Conservation (phyloP, 2,797 vertebrate species). For the Setipinna tenuifilis region DNA sequence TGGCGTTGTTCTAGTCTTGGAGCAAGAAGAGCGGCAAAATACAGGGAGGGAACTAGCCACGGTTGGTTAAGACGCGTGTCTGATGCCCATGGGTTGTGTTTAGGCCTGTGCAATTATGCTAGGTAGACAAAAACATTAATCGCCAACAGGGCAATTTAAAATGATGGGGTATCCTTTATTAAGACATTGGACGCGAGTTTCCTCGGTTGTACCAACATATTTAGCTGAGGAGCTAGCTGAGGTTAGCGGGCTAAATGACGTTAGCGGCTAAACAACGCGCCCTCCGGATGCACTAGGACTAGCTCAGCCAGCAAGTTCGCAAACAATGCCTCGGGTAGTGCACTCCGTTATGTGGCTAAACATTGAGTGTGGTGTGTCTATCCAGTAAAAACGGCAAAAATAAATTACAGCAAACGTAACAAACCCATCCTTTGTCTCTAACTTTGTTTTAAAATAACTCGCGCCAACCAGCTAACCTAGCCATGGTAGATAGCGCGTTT, state of each 20-base stretch:
- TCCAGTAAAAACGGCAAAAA: not conserved
- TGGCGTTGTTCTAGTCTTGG: not conserved
- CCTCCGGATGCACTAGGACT: not conserved
- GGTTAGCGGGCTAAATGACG: constrained; percentile 14
- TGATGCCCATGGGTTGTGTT: not conserved
- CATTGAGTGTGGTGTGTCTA: not conserved
- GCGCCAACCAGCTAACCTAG: not conserved
- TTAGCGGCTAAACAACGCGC: not conserved
- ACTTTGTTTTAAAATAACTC: not conserved
- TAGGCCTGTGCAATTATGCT: not conserved
- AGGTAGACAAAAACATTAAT: not conserved
- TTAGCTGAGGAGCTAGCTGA: not conserved
- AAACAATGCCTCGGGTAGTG: not conserved
- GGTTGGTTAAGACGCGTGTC: not conserved
- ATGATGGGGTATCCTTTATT: too few species aligned
- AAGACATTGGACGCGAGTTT: not conserved
- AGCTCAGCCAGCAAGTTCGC: not conserved
- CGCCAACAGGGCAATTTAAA: too few species aligned
- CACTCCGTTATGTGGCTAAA: not conserved
- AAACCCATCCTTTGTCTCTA: not conserved
- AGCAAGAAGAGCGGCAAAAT: constrained; percentile 9
- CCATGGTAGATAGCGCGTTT: not conserved
- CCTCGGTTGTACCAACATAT: not conserved
- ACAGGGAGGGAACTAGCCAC: constrained; percentile 1
- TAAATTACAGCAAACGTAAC: not conserved